These are phyloP conservation scores for Hyperoplus lanceolatus DNA, from an alignment of 2,797 vertebrate genomes.

Conservation along the genomic window DNA sequence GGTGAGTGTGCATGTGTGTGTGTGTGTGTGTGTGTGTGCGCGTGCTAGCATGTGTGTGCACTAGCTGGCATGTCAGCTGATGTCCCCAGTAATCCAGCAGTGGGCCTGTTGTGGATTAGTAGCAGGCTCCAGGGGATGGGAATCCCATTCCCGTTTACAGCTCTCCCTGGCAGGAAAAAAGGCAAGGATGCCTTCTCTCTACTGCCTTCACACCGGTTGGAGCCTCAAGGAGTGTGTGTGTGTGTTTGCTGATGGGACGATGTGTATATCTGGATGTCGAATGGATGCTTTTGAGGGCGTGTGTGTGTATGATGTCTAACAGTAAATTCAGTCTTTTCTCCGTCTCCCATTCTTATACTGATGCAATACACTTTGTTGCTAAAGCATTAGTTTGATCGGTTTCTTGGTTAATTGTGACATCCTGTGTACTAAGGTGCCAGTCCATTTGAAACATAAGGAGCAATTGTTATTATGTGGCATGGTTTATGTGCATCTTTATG, in stretches of 20 bases:
- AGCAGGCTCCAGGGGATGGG: constrained; percentile 85
- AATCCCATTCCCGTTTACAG: constrained; percentile 87
- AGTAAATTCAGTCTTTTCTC: constrained; percentile 34
- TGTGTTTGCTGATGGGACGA: constrained; percentile 38
- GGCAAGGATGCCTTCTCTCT: constrained; percentile 80
- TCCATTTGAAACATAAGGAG: not conserved
- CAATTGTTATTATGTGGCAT: not conserved
- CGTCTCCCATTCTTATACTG: not conserved
- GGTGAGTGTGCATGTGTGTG: constrained; percentile 45
- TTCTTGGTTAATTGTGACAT: constrained; percentile 5
- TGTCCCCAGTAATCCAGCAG: constrained; percentile 86
- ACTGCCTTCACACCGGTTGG: constrained; percentile 81
- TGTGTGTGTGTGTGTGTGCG: constrained; percentile 35
- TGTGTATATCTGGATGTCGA: constrained; percentile 36
- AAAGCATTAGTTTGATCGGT: not conserved
- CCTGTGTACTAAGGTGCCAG: not conserved
- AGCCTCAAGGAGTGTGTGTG: constrained; percentile 73
- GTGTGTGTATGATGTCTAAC: constrained; percentile 29
- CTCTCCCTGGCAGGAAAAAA: constrained; percentile 84
- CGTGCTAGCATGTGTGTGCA: constrained; percentile 57
- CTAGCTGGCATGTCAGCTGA: constrained; percentile 86
- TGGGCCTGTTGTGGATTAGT: constrained; percentile 87
- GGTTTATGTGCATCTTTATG: not conserved
- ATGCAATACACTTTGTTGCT: not conserved
- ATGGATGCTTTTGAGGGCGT: constrained; percentile 35